phyloP scores from a whole-genome alignment of 2,113 vertebrate species.

The Hippocampus mohnikei region DNA sequence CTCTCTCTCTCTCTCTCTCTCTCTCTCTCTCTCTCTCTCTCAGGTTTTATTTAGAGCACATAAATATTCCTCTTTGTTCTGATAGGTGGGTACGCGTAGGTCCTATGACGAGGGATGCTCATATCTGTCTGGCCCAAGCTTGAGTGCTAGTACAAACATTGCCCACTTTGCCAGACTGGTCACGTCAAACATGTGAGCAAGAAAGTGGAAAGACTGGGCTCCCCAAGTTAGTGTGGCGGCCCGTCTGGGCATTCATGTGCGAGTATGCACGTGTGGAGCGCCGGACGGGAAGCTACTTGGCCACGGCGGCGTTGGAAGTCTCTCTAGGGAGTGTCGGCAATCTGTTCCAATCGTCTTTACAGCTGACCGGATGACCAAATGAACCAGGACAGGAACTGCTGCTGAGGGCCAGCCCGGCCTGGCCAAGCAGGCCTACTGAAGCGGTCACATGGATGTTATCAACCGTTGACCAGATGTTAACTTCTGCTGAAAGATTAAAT shows the following conservation, averaged over 20 bases:
- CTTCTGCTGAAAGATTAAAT: neutral
- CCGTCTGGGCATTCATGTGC: slow-evolving; percentile 59
- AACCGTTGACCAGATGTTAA: neutral
- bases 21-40: slow-evolving; percentile 42
- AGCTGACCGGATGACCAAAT: slow-evolving; percentile 75
- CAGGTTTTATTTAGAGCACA: slow-evolving; percentile 59
- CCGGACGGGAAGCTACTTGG: slow-evolving; percentile 66
- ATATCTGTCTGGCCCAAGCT: slow-evolving; percentile 38
- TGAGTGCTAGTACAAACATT: slow-evolving; percentile 30
- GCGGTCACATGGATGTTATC: slow-evolving; percentile 65
- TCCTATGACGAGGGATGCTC: slow-evolving; percentile 24
- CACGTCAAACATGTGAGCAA: slow-evolving; percentile 49
- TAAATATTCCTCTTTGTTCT: slow-evolving; percentile 48
- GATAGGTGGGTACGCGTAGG: slow-evolving; percentile 44
- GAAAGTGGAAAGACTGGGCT: slow-evolving; percentile 67
- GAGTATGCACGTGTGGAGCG: slow-evolving; percentile 52
- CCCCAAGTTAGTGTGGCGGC: slow-evolving; percentile 53
- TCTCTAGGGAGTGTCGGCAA: slow-evolving; percentile 75
- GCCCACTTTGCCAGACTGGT: slow-evolving; percentile 44
- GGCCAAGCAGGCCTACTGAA: slow-evolving; percentile 68
- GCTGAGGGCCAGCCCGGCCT: slow-evolving; percentile 72
- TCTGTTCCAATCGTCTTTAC: slow-evolving; percentile 81
- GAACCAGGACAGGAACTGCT: slow-evolving; percentile 76
- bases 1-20: slow-evolving; percentile 35
- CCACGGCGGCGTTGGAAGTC: slow-evolving; percentile 65